Base-by-base conservation (phyloP, 2,888 invertebrate genomes). In the Neoascia interrupta region DNA sequence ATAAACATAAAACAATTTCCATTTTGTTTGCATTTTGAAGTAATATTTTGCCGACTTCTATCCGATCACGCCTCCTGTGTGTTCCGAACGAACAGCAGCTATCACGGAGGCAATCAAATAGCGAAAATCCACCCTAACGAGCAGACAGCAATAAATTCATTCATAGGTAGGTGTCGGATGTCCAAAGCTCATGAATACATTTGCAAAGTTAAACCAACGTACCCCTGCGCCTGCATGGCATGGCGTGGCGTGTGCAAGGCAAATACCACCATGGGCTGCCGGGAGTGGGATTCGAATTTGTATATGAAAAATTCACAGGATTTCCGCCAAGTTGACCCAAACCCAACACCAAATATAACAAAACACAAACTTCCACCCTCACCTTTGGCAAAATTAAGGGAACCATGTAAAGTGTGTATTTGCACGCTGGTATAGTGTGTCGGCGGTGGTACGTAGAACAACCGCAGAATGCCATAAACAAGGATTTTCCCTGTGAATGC, bases 381-480 rank as follows among this genome's bases (percentile, higher is more conserved):
- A 54, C 58, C 73, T 73, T 79, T 73, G 79, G 73, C 79, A 79
- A 61, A 73, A 61, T 73, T 43, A 61, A 66, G 66, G 51, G 41
- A 36, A 61, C 61, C 60, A 66, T 72, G 70, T 79, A 63, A 79
- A 73, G 49, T 66, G n/a, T n/a, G 43, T 66, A 66, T 79, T 79
- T 73, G 49, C 72, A 56, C 66, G 79, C 56, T 66, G 61, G 54
- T 63, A 61, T n/a, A n/a, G n/a, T n/a, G n/a, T n/a, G n/a, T n/a
- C n/a, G n/a, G n/a, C n/a, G n/a, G n/a, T n/a, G n/a, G n/a, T n/a
- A n/a, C n/a, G 54, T 56, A 47, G 39, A 68, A 68, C 54, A 79
- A 79, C 79, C 79, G 56, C 79, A 79, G 66, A 79, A 68, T 63
- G 73, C 79, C 79, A 79, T 79, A 72, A 79, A 79, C 79, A 73